These are phyloP conservation scores for Patella depressa DNA, from an alignment of 2,888 invertebrate genomes.

Conservation along the genomic window DNA sequence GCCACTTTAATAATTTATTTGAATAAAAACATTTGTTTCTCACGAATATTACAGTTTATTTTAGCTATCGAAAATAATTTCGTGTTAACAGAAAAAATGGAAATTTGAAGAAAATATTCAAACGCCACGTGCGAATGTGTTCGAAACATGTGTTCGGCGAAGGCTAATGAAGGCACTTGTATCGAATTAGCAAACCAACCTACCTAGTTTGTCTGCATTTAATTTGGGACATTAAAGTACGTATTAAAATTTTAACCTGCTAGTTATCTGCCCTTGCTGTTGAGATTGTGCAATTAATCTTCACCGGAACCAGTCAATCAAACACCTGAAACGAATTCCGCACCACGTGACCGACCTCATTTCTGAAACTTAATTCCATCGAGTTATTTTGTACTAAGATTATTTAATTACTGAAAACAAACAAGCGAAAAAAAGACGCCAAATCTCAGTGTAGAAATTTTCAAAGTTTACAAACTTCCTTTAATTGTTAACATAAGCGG, in stretches of 20 bases:
- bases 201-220: not conserved
- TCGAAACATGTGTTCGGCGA: too few species aligned
- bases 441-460: slow-evolving; percentile 6
- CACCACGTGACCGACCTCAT: slow-evolving; percentile 8
- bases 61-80: too few species aligned
- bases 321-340: slow-evolving; percentile 2
- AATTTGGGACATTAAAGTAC: not conserved
- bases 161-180: not conserved
- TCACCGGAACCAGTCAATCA: slow-evolving; percentile 6
- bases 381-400: not conserved
- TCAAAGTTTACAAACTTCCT: slow-evolving; percentile 9
- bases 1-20: too few species aligned
- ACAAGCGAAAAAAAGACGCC: not conserved
- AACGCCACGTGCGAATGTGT: too few species aligned
- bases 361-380: not conserved
- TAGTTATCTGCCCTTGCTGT: not conserved
- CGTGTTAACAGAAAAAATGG: too few species aligned
- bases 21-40: too few species aligned
- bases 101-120: too few species aligned
- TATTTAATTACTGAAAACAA: slow-evolving; percentile 9
- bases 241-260: not conserved
- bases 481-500: slow-evolving; percentile 10
- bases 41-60: too few species aligned
- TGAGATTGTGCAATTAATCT: not conserved
- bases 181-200: not conserved